Percentiles rank a stretch among this genome's conserved stretches.
Conservation (phyloP, 2,888 invertebrate genomes). For the Oegoconia quadripuncta region DNA sequence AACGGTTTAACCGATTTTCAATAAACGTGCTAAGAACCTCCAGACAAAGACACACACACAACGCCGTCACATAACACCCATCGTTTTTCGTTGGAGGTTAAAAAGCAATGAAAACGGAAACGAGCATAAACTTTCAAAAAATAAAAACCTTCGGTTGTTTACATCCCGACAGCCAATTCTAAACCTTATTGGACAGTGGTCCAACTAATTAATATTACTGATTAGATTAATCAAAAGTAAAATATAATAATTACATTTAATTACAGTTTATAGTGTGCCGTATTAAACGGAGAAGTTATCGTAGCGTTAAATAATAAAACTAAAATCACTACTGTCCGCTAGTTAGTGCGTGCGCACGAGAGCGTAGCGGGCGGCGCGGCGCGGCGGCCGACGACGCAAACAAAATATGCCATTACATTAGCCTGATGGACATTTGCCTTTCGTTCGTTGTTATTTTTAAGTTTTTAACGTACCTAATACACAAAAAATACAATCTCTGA, state of each 20-base stretch:
- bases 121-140: too few species aligned
- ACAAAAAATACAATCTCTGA: constrained; percentile 16
- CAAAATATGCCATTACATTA: constrained; percentile 45
- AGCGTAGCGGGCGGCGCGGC: constrained; percentile 65
- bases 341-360: constrained; percentile 52
- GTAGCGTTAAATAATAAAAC: constrained; percentile 57
- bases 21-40: too few species aligned
- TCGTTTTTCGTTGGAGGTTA: too few species aligned
- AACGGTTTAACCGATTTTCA: too few species aligned
- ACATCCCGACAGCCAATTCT: too few species aligned
- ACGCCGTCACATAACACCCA: too few species aligned
- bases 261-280: constrained; percentile 20
- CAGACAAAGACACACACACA: too few species aligned
- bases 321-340: constrained; percentile 51
- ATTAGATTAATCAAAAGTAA: constrained; percentile 6
- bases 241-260: constrained; percentile 14
- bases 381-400: too few species aligned
- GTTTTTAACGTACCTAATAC: too few species aligned
- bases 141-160: too few species aligned
- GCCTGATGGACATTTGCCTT: constrained; percentile 25
- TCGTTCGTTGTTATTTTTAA: constrained; percentile 31
- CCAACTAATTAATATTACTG: constrained; percentile 6
- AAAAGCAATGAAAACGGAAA: too few species aligned
- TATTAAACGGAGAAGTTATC: constrained; percentile 29
- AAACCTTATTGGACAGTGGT: too few species aligned